Percentiles rank a stretch among this genome's conserved stretches.
phyloP scores from a whole-genome alignment of 2,888 invertebrate species.

The Epirrhoe alternata region DNA sequence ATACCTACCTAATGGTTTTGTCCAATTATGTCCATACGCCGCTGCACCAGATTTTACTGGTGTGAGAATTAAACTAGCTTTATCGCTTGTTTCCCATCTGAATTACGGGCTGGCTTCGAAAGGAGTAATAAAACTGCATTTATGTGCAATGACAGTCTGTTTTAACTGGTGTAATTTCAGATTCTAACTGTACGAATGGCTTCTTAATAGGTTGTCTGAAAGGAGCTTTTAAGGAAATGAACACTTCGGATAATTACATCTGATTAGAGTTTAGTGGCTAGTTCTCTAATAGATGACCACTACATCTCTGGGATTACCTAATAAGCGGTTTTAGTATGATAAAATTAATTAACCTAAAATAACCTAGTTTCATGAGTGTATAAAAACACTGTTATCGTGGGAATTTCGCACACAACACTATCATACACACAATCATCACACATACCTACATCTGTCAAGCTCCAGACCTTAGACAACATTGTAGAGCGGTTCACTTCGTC shows the following conservation, averaged over 20 bases:
- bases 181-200: neutral
- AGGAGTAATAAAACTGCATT: constrained; percentile 23
- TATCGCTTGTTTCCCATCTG: constrained; percentile 36
- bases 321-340: no score
- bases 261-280: neutral
- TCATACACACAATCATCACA: neutral
- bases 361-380: no score
- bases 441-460: neutral
- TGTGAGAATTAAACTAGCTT: constrained; percentile 19
- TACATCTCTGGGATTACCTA: no score
- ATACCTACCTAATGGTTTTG: constrained; percentile 7
- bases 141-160: constrained; percentile 13
- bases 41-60: constrained; percentile 13
- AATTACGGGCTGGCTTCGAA: constrained; percentile 21
- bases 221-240: neutral
- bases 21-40: constrained; percentile 18
- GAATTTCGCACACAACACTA: neutral
- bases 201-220: neutral
- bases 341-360: no score
- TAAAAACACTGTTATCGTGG: neutral
- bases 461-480: constrained; percentile 5
- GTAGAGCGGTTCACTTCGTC: neutral
- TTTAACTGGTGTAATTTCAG: constrained; percentile 15
- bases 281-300: no score
- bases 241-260: neutral